Percentiles rank a stretch among this genome's conserved stretches.
Evolutionary conservation across 1,140 invertebrate species (phyloP).

Genomic region (Marisa cornuarietis): DNA sequence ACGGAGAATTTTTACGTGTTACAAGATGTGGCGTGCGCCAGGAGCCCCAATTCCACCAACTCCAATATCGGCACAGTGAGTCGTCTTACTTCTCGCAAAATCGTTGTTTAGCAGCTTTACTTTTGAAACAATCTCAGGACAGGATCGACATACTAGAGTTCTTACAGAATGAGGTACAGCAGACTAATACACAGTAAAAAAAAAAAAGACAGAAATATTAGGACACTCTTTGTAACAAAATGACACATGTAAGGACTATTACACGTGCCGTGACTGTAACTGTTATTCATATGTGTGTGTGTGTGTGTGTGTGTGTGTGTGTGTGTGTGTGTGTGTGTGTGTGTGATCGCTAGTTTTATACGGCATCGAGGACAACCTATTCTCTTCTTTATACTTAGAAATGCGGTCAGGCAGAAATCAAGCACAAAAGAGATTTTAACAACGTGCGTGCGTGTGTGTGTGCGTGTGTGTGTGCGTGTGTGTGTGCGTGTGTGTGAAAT

Average conservation of each 20-base stretch:
- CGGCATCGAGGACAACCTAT: not conserved
- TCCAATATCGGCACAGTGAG: conserved; percentile 11
- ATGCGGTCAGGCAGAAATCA: not conserved
- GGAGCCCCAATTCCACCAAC: conserved; percentile 5
- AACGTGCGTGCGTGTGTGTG: not conserved
- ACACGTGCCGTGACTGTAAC: too few species aligned
- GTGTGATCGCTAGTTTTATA: not conserved
- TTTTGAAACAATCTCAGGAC: too few species aligned
- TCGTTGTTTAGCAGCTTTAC: too few species aligned
- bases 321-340: too few species aligned
- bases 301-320: too few species aligned
- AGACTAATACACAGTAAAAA: too few species aligned
- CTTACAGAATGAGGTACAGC: too few species aligned
- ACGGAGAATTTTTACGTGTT: not conserved
- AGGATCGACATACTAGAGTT: too few species aligned
- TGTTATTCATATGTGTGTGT: not conserved
- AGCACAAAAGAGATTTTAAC: not conserved
- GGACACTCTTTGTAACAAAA: too few species aligned
- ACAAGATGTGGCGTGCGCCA: not conserved
- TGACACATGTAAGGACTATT: not conserved
- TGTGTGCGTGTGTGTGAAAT: not conserved
- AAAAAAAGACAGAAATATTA: too few species aligned
- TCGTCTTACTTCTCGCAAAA: not conserved
- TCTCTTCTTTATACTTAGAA: too few species aligned
- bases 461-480: not conserved